These are phyloP conservation scores for Xiphorhynchus elegans DNA, from an alignment of 2,113 vertebrate species.

Conservation along the genomic window DNA sequence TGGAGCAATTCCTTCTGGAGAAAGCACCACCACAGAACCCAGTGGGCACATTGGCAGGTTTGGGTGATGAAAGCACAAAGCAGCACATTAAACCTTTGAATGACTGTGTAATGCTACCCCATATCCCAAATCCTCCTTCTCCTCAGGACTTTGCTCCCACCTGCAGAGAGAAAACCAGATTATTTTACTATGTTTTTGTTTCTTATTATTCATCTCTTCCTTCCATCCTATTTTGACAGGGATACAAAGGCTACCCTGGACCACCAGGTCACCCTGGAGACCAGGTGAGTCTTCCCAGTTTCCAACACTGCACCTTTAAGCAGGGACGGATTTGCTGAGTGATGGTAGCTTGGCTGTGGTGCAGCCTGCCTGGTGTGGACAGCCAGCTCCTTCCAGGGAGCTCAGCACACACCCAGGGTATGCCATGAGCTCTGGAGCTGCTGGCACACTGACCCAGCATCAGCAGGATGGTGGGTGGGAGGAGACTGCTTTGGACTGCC, in stretches of 20 bases:
- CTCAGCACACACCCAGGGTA: not conserved
- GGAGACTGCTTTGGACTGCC: not conserved
- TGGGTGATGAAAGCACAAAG: not conserved
- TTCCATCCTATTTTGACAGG: conserved; percentile 73
- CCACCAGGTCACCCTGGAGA: conserved; percentile 93
- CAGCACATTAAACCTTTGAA: rapidly evolving
- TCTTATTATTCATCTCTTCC: conserved; percentile 1
- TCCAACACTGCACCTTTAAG: not conserved
- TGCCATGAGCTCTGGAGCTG: not conserved
- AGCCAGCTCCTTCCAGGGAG: not conserved
- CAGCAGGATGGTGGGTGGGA: not conserved
- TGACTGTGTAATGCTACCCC: not conserved
- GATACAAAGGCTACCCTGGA: conserved; percentile 91
- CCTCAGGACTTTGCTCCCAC: not conserved
- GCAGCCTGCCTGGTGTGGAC: not conserved
- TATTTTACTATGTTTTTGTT: not conserved
- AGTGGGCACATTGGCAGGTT: not conserved
- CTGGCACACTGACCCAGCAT: not conserved
- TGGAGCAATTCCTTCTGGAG: not conserved
- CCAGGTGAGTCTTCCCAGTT: conserved; percentile 80
- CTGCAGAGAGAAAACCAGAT: not conserved
- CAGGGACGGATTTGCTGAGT: not conserved
- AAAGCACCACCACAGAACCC: too few relatives aligned
- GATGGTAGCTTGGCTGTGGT: not conserved
- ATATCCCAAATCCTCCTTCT: not conserved